Evolutionary conservation across 2,113 vertebrate genomes (phyloP).

Genomic region (Tringa solitaria): DNA sequence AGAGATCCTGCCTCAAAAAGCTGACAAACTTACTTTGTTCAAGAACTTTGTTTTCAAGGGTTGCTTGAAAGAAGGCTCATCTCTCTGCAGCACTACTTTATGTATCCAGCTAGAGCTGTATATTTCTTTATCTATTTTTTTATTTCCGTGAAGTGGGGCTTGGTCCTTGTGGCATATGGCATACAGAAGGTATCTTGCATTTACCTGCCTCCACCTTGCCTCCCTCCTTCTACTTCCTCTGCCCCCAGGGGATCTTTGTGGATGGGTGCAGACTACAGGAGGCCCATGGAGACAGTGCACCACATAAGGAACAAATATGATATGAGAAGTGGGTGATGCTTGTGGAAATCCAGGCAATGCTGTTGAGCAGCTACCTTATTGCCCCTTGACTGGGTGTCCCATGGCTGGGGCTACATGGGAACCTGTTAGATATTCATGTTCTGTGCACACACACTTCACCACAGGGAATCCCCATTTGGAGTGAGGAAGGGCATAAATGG

Average conservation of each 20-base stretch:
- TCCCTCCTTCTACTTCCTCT: neutral
- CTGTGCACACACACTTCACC: neutral
- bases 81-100: neutral
- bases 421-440: neutral
- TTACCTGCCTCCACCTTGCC: neutral
- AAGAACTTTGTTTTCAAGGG: neutral
- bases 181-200: neutral
- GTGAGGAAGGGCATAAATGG: neutral
- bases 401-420: neutral
- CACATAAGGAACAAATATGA: neutral
- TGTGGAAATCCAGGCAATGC: neutral
- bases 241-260: neutral
- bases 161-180: neutral
- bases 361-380: neutral
- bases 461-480: neutral
- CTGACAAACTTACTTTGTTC: neutral
- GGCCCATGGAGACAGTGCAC: neutral
- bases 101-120: neutral
- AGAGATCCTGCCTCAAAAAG: neutral
- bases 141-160: neutral
- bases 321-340: neutral
- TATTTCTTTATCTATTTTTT: neutral
- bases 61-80: neutral
- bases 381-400: neutral
- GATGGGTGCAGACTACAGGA: neutral